Evolutionary conservation across 2,797 vertebrate species (phyloP), one percentile per base, ranked within the genome.

Genomic region (Cossypha niveicapilla): DNA sequence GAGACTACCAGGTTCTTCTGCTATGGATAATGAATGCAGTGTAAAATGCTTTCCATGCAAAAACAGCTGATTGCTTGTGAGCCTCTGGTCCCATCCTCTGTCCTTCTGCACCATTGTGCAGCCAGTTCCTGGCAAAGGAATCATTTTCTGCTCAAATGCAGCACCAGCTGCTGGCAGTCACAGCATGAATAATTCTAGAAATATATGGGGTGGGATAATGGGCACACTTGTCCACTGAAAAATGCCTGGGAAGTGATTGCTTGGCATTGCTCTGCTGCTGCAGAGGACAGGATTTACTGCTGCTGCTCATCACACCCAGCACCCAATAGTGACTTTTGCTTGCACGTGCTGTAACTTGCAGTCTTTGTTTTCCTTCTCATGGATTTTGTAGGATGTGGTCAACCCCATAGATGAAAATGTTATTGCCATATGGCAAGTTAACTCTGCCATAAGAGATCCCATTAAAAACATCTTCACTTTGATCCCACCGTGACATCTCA

Each of bases 161-260:
- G 35, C 60, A 63, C 63, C 86, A 82, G 86, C 77, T 94, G 60
- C 63, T 85, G 60, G 53, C 37, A 6, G 61, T 85, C 86, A 80
- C 0, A 0, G 42, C 18, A 7, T 89, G 90, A 93, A 73, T 68
- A 80, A 71, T 60, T 61, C 22, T 1, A 22, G 66, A 61, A 92
- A 92, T 92, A 61, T 37, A 63, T 68, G 77, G 57, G 53, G 19
- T 82, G 67, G 65, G 79, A 72, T 86, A 88, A 92, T 44, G 65
- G 50, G 50, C 57, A 41, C 57, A 1, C 50, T 83, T 65, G 53
- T 89, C 81, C 78, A 25, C 39, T 56, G 79, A 51, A 72, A 92
- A 94, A 48, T 84, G 76, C 30, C 71, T 70, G 50, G 86, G 93
- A 87, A 89, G 61, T n/a, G 54, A 68, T 89, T 82, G 74, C 88